A percentile compares a stretch with the other conserved stretches of the same genome.
Conservation (phyloP, 2,113 vertebrate species). For the Phylloscopus whistleri region DNA sequence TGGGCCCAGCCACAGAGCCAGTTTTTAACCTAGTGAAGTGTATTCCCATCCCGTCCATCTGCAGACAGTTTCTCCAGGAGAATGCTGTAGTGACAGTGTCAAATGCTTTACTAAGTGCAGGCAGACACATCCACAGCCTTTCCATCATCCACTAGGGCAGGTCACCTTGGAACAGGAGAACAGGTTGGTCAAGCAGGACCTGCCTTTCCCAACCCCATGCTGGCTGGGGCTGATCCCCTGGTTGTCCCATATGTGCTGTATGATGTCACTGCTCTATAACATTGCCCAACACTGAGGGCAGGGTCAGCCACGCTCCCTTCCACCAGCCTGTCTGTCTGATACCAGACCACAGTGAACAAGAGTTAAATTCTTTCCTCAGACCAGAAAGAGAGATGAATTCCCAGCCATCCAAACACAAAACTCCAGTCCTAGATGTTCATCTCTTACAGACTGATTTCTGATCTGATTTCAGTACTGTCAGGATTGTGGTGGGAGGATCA, state of each 20-base stretch:
- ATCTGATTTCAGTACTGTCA: neutral
- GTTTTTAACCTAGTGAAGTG: neutral
- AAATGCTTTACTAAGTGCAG: neutral
- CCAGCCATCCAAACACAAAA: neutral
- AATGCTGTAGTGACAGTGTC: neutral
- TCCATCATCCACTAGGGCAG: neutral
- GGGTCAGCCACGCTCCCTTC: neutral
- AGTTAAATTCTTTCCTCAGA: neutral
- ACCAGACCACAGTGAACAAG: neutral
- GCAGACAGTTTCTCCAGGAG: neutral
- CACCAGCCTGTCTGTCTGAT: neutral
- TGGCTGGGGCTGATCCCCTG: neutral
- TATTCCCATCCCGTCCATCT: neutral
- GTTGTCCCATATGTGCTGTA: neutral
- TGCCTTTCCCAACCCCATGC: neutral
- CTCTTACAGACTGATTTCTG: neutral
- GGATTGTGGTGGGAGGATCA: neutral
- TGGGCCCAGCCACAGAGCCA: neutral
- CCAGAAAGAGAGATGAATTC: neutral
- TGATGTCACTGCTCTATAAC: neutral
- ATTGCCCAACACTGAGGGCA: fast-evolving
- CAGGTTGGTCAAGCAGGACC: neutral
- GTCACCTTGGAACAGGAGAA: neutral
- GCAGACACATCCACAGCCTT: neutral
- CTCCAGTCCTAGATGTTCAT: neutral